Conservation (phyloP, 1,140 invertebrate genomes). For the Druon quercuslanigerum region DNA sequence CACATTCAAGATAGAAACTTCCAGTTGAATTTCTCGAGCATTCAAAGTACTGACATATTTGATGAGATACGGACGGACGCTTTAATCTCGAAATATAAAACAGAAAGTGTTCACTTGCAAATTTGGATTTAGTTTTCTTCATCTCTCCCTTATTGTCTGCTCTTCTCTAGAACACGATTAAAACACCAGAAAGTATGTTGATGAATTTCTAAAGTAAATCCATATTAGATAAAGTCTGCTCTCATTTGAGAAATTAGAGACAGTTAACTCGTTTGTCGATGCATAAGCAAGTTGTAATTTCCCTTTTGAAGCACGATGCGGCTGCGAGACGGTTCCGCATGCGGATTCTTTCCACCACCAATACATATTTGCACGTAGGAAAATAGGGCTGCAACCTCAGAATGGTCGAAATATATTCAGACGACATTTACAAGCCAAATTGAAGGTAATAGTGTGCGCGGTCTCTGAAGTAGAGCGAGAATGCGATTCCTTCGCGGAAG, state of each 20-base stretch:
- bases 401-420: slow-evolving; percentile 64
- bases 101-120: too few species aligned
- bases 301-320: not conserved
- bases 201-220: not conserved
- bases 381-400: slow-evolving; percentile 26
- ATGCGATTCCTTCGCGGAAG: slow-evolving; percentile 57
- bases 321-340: not conserved
- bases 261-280: not conserved
- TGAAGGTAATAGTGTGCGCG: slow-evolving; percentile 66
- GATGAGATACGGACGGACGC: too few species aligned
- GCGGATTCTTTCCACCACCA: slow-evolving; percentile 11
- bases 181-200: not conserved
- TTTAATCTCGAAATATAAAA: too few species aligned
- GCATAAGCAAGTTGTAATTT: not conserved
- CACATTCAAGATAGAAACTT: too few species aligned
- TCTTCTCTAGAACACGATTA: not conserved
- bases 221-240: not conserved
- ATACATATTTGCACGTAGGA: slow-evolving; percentile 28
- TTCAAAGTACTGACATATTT: too few species aligned
- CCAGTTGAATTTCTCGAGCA: too few species aligned
- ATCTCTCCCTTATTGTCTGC: not conserved
- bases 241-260: not conserved
- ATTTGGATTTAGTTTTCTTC: not conserved
- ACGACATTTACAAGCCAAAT: slow-evolving; percentile 72
- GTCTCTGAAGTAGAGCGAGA: slow-evolving; percentile 51